These are phyloP conservation scores for Sebastes oblongus DNA, from an alignment of 2,797 vertebrate genomes.

Conservation along the genomic window DNA sequence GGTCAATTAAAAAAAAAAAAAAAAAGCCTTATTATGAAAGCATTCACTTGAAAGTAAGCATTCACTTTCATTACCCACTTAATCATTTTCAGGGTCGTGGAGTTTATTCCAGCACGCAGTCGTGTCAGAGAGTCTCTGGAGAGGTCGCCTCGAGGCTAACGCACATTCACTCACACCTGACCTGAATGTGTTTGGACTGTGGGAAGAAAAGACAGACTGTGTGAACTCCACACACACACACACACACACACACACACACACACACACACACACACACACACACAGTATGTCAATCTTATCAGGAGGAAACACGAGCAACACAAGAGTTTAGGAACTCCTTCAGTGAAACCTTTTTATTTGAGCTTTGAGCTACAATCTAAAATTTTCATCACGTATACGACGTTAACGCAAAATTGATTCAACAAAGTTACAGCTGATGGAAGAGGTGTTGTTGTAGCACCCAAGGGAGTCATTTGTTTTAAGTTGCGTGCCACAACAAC, in stretches of 20 bases:
- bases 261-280: background rate
- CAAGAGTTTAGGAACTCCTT: background rate
- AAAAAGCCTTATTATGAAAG: background rate
- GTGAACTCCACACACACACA: background rate
- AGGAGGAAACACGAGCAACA: background rate
- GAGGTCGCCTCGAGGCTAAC: background rate
- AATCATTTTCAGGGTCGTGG: conserved; percentile 12
- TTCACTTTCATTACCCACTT: conserved; percentile 5
- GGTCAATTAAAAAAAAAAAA: too few species aligned
- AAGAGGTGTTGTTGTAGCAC: background rate
- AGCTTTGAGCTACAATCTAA: background rate
- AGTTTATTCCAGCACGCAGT: background rate
- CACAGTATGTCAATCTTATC: background rate
- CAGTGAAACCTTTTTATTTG: background rate
- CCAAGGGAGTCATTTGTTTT: background rate
- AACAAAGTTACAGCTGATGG: background rate
- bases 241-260: background rate
- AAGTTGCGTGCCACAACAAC: background rate
- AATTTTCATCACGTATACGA: background rate
- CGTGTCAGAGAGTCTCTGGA: background rate
- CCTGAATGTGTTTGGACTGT: background rate
- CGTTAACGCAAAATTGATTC: background rate
- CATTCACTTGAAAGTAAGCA: background rate
- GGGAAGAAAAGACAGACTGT: conserved; percentile 1
- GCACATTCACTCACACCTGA: background rate